phyloP scores from a whole-genome alignment of 2,888 invertebrate genomes.

The Caenorhabditis sinica region DNA sequence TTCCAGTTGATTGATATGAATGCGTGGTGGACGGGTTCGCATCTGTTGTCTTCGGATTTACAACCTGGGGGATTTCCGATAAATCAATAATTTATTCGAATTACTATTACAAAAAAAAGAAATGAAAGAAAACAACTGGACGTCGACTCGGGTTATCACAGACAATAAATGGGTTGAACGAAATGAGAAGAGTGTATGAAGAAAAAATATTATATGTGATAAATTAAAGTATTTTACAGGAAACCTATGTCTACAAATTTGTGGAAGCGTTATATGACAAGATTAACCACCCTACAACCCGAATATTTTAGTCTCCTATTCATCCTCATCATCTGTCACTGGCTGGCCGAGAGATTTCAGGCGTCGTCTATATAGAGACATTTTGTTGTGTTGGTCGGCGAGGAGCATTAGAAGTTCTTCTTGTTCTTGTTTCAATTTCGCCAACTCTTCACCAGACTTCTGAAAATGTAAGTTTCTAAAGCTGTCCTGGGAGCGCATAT shows the following conservation, averaged over 20 bases:
- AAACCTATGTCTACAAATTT: constrained; percentile 34
- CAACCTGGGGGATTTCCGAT: constrained; percentile 16
- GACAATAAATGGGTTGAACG: constrained; percentile 27
- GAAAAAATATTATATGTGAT: constrained; percentile 34
- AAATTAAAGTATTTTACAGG: constrained; percentile 54
- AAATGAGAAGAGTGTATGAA: neutral
- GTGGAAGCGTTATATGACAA: constrained; percentile 32
- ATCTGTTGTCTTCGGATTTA: neutral
- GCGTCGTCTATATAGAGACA: constrained; percentile 84
- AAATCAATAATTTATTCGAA: constrained; percentile 53
- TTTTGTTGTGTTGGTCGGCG: constrained; percentile 91
- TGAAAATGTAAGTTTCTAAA: constrained; percentile 3
- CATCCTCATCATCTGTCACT: constrained; percentile 81
- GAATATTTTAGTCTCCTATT: constrained; percentile 49
- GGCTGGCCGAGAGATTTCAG: constrained; percentile 74
- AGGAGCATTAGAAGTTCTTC: constrained; percentile 94
- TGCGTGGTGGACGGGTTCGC: constrained; percentile 37
- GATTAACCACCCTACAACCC: constrained; percentile 37
- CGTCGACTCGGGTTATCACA: constrained; percentile 47
- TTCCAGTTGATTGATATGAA: constrained; percentile 22
- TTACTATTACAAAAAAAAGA: constrained; percentile 28
- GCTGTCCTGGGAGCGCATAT: no score
- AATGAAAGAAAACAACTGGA: constrained; percentile 8
- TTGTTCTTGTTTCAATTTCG: constrained; percentile 90
- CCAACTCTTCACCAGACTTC: constrained; percentile 61